Conservation (phyloP, 2,888 invertebrate species). For the Oscheius sp. region DNA sequence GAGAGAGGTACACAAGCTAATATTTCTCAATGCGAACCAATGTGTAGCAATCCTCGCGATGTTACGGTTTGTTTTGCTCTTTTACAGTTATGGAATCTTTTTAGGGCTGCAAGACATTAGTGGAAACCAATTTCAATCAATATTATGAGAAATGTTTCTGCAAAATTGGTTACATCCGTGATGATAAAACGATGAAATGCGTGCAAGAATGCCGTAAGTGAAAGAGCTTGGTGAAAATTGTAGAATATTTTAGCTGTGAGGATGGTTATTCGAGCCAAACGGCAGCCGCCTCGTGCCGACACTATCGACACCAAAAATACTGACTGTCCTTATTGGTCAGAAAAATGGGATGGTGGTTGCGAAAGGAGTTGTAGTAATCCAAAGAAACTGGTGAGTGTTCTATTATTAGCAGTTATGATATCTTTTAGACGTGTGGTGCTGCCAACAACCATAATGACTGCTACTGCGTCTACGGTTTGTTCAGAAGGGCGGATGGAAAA, state of each 20-base stretch:
- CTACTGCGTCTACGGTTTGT: slow-evolving; percentile 6
- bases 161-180: background rate
- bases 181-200: background rate
- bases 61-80: background rate
- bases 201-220: no score
- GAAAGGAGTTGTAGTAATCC: slow-evolving; percentile 1
- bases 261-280: background rate
- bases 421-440: background rate
- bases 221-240: background rate
- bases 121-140: background rate
- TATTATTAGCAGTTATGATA: no score
- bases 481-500: background rate
- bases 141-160: slow-evolving; percentile 5
- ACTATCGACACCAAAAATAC: background rate
- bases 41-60: background rate
- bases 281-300: background rate
- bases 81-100: background rate
- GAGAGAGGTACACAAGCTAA: background rate
- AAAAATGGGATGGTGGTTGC: background rate
- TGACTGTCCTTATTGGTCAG: slow-evolving; percentile 15
- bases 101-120: background rate
- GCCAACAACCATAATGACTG: background rate
- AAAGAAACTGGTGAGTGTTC: no score
- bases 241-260: background rate
- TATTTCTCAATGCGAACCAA: background rate